Base-by-base conservation (phyloP, 2,888 invertebrate species). In the Luperina nickerlii region DNA sequence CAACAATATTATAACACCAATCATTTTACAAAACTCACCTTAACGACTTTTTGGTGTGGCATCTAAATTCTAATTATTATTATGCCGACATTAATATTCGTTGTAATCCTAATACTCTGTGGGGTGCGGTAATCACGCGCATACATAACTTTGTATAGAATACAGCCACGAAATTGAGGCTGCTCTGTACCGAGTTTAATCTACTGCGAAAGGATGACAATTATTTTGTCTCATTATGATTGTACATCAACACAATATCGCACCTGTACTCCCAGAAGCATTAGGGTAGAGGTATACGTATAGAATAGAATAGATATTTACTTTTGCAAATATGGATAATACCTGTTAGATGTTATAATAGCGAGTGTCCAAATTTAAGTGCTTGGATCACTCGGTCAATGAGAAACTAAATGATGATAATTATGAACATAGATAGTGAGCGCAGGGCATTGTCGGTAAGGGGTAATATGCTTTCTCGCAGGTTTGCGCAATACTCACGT, bases 151-250 rank as follows among this genome's bases (percentile, higher is more conserved):
- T 20, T n/a, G 15, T 32, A 32, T 42, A 69, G 45, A 76, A 69
- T 63, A 20, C 20, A 18, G 48, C 70, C 79, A 70, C 78, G 48
- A 54, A 32, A 54, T 7, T 32, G 69, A 27, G 69, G 54, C 70
- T 15, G 32, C 27, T 38, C n/a, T 70, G 65, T 57, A 27, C 24
- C 7, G 18, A n/a, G 18, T 18, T 45, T 54, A 68, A 48, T 20
- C 24, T 63, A 32, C 38, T 24, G 38, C 32, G 38, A 38, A 24
- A 38, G 60, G 24, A n/a, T 60, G 24, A 60, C 5, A 60, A n/a
- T 60, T 60, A 60, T 11, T n/a, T 11, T n/a, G n/a, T 60, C 11
- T 60, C n/a, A 11, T n/a, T 62, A 62, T 2, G 62, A 62, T 27
- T 27, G 15, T 27, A 27, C 13, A 62, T 62, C 15, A 27, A 24